Base-by-base conservation (phyloP, 2,113 vertebrate species). In the Arothron firmamentum region DNA sequence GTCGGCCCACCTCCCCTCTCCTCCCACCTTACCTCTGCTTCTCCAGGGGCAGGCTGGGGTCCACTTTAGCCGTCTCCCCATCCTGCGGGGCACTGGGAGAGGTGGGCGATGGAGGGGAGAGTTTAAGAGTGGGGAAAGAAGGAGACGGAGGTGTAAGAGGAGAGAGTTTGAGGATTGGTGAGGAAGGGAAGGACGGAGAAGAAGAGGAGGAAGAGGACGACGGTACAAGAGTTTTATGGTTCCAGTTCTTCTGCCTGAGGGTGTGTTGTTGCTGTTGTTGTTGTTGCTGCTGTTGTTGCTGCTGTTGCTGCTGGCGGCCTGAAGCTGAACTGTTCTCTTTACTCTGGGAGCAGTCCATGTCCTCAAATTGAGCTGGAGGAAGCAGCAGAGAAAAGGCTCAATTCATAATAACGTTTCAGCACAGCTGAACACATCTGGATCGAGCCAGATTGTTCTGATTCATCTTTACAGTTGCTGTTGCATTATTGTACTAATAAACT, bases 321-420 rank as follows among this genome's bases (percentile, higher is more conserved):
- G 94, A 34, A 98, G 96, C 90, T 97, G 96, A 82, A 92, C 96
- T 99, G 85, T 94, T 95, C 56, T 97, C 95, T 80, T 90, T 94
- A 52, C 63, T 38, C 2, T 73, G 20, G 16, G 79, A 73, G 18
- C 88, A 87, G 64, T 95, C 94, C 0, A 92, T 83, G 3, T 90
- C 92, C 67, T 98, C 94, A 25, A 98, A 96, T 90, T 97, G 96
- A 82, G 92, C 96, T 99, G 85, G 20, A 83, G 15, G 48, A 18
- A 49, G 15, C 16, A 47, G 17, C 45, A 18, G 72, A 51, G 53
- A 66, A 20, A 84, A 84, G 75, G 52, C 52, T 75, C 34, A 68
- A 54, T 71, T 59, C 56, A 76, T 23, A 62, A 46, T 60, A 64
- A 73, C 12, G 60, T 41, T 55, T 51, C 56, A 67, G 70, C 70